A percentile compares a stretch with the other conserved stretches of the same genome.
phyloP scores from a whole-genome alignment of 2,797 vertebrate genomes.

The Ctenochaetus hawaiiensis region DNA sequence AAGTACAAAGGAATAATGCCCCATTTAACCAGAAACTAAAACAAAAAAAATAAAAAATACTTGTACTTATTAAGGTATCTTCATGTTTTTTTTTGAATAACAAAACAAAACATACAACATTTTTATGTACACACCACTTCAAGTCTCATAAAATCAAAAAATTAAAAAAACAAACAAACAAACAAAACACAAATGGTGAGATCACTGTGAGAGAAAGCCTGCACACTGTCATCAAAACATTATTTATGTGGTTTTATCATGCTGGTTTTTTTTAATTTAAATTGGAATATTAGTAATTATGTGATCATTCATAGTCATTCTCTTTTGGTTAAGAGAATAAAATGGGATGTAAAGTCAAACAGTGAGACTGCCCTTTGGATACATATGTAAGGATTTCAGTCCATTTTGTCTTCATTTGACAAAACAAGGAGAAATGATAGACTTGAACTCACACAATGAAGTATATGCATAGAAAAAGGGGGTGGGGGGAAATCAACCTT shows the following conservation, averaged over 20 bases:
- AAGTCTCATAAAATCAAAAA: slow-evolving; percentile 52
- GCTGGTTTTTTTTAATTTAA: slow-evolving; percentile 44
- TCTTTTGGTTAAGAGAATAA: slow-evolving; percentile 28
- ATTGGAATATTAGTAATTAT: slow-evolving; percentile 54
- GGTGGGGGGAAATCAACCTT: slow-evolving; percentile 11
- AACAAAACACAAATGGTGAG: background rate
- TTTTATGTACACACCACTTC: slow-evolving; percentile 62
- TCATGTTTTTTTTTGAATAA: slow-evolving; percentile 37
- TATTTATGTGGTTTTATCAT: slow-evolving; percentile 52
- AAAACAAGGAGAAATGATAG: slow-evolving; percentile 8
- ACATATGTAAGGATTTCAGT: slow-evolving; percentile 20
- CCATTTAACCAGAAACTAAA: slow-evolving; percentile 38
- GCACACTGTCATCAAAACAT: slow-evolving; percentile 47
- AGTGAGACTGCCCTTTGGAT: slow-evolving; percentile 36
- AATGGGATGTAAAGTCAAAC: slow-evolving; percentile 36
- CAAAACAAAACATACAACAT: slow-evolving; percentile 48
- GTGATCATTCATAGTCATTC: slow-evolving; percentile 23
- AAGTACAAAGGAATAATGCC: slow-evolving; percentile 58
- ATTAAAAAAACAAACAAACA: slow-evolving; percentile 28
- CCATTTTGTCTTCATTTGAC: background rate
- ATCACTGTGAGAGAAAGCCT: slow-evolving; percentile 26
- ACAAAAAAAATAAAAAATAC: slow-evolving; percentile 8
- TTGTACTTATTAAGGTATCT: slow-evolving; percentile 29
- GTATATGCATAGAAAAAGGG: slow-evolving; percentile 53
- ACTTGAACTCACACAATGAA: slow-evolving; percentile 20